A percentile compares a stretch with the other conserved stretches of the same genome.
Conservation (phyloP, 2,113 vertebrate genomes). For the Micronycteris hirsuta region DNA sequence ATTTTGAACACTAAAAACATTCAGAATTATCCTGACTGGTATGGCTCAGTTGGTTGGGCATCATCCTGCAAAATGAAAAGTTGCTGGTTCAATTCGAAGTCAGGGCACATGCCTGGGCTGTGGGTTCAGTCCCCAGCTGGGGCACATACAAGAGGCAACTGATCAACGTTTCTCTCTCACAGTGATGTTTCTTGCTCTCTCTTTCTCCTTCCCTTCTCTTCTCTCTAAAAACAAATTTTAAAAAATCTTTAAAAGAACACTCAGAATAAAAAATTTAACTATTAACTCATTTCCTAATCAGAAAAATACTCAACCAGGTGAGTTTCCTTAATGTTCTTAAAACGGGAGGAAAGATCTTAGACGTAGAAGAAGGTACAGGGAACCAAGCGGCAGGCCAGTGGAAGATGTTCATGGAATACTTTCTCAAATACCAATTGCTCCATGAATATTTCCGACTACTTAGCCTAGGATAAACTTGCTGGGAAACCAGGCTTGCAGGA, state of each 20-base stretch:
- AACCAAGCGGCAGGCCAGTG: neutral
- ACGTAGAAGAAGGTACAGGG: neutral
- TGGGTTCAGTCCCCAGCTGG: too few relatives aligned
- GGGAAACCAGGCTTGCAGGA: conserved; percentile 18
- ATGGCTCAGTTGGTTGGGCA: too few relatives aligned
- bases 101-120: too few relatives aligned
- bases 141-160: too few relatives aligned
- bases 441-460: neutral
- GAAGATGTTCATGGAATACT: neutral
- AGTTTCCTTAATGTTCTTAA: neutral
- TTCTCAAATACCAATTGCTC: neutral
- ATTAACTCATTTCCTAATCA: neutral
- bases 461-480: conserved; percentile 10
- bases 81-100: too few relatives aligned
- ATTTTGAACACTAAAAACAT: neutral
- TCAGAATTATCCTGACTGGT: neutral
- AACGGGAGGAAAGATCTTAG: neutral
- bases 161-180: too few relatives aligned
- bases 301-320: neutral
- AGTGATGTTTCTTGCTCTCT: too few relatives aligned
- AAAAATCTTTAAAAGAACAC: neutral
- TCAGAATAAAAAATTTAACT: neutral
- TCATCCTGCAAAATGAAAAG: too few relatives aligned
- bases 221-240: neutral
- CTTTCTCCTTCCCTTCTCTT: too few relatives aligned